Evolutionary conservation across 2,797 vertebrate genomes (phyloP).

Genomic region (Sitta carolinensis): DNA sequence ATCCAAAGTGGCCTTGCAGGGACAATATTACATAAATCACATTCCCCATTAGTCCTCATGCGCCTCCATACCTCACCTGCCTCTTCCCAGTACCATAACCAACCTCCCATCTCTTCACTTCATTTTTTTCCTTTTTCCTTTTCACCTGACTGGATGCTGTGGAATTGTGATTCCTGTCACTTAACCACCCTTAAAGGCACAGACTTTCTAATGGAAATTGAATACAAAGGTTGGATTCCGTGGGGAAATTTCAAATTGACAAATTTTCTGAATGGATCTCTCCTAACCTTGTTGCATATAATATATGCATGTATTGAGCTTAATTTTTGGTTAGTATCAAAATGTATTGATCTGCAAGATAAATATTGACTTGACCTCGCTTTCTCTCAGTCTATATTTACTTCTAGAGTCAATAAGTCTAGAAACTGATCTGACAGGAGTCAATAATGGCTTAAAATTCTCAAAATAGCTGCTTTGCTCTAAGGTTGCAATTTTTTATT

Average conservation of each 20-base stretch:
- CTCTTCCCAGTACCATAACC: accelerated
- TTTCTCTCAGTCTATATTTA: conserved; percentile 78
- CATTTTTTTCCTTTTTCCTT: background rate
- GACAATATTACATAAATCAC: background rate
- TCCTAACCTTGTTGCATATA: conserved; percentile 43
- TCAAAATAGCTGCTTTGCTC: conserved; percentile 71
- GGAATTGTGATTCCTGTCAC: background rate
- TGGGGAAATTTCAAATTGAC: conserved; percentile 63
- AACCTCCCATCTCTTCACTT: background rate
- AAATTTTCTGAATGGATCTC: conserved; percentile 58
- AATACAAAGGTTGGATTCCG: background rate
- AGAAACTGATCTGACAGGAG: conserved; percentile 79
- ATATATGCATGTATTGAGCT: conserved; percentile 61
- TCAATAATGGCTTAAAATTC: conserved; percentile 77
- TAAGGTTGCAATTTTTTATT: conserved; percentile 61
- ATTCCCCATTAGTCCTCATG: background rate
- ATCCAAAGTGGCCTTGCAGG: background rate
- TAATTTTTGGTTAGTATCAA: conserved; percentile 76
- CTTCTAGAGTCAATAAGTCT: conserved; percentile 76
- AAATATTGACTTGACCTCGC: conserved; percentile 79
- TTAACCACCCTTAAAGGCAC: background rate
- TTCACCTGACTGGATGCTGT: accelerated
- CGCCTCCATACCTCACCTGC: background rate
- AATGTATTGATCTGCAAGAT: conserved; percentile 76
- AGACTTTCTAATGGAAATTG: background rate